Percentiles rank a stretch among this genome's conserved stretches.
These are phyloP conservation scores for Gymnoscopelus microlampas DNA, from an alignment of 2,797 vertebrate species.

Conservation along the genomic window DNA sequence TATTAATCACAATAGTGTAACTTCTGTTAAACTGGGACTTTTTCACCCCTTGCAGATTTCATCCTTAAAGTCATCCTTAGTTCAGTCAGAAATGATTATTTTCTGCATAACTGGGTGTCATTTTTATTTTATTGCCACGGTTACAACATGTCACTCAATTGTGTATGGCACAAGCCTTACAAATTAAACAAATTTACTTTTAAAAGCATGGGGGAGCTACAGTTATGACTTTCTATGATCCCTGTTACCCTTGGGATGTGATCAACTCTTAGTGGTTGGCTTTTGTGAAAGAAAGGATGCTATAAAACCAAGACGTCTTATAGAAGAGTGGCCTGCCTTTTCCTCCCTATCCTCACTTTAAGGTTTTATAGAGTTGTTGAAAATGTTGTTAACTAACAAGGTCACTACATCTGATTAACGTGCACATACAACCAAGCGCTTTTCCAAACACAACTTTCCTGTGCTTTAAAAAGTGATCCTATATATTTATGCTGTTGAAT, in stretches of 20 bases:
- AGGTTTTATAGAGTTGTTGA: too few species aligned
- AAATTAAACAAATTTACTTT: slow-evolving; percentile 1
- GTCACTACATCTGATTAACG: too few species aligned
- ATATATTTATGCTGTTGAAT: too few species aligned
- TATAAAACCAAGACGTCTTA: slow-evolving; percentile 11
- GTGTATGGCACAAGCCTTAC: slow-evolving; percentile 8
- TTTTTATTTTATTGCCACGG: background rate
- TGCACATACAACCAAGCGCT: too few species aligned
- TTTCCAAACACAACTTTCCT: too few species aligned
- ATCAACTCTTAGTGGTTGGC: slow-evolving; percentile 15
- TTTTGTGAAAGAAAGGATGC: slow-evolving; percentile 2
- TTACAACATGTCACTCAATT: background rate
- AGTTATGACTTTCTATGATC: slow-evolving; percentile 1
- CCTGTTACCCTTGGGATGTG: slow-evolving; percentile 19
- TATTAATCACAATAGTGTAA: slow-evolving; percentile 16
- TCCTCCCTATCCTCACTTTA: too few species aligned
- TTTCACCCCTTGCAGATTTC: slow-evolving; percentile 2
- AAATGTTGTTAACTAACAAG: too few species aligned
- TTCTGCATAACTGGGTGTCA: background rate
- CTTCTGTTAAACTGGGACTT: background rate
- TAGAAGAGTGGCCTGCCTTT: too few species aligned
- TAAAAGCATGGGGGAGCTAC: background rate
- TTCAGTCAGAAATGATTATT: background rate
- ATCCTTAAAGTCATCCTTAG: slow-evolving; percentile 9
- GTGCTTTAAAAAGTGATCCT: too few species aligned